These are phyloP conservation scores for Gephyroberyx darwinii DNA, from an alignment of 2,797 vertebrate species.

Conservation along the genomic window DNA sequence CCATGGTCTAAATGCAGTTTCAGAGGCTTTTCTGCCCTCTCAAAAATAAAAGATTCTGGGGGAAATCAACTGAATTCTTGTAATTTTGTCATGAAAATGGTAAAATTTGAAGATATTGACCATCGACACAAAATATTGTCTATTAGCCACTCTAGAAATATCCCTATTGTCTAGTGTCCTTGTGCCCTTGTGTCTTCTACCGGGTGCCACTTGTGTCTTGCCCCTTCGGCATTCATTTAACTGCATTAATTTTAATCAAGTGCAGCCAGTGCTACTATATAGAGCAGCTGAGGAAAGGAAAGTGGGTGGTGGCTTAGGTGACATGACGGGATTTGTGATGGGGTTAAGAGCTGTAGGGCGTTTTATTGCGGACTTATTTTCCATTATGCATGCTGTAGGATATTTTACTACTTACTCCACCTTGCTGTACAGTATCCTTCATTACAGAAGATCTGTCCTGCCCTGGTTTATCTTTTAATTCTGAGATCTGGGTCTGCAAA, in stretches of 20 bases:
- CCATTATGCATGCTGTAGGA: too few species aligned
- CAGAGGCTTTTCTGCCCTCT: too few species aligned
- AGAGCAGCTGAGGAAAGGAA: neutral
- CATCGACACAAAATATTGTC: too few species aligned
- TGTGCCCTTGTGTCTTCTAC: neutral
- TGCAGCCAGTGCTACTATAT: conserved; percentile 4
- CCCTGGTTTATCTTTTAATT: neutral
- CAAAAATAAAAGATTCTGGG: too few species aligned
- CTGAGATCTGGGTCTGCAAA: neutral
- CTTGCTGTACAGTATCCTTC: neutral
- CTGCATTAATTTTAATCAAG: conserved; percentile 32
- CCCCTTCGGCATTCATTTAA: conserved; percentile 1
- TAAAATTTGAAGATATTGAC: too few species aligned
- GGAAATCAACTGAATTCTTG: too few species aligned
- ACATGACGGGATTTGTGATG: neutral
- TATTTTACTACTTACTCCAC: neutral
- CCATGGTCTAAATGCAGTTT: too few species aligned
- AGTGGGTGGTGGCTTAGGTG: neutral
- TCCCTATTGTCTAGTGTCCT: too few species aligned
- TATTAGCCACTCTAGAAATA: too few species aligned
- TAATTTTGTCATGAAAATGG: too few species aligned
- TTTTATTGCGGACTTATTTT: neutral
- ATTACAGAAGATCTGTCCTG: neutral
- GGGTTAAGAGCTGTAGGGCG: neutral
- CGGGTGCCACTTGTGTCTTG: neutral